Evolutionary conservation across 2,797 vertebrate genomes (phyloP), one percentile per base, ranked within the genome.

Genomic region (Nyctalus aviator): DNA sequence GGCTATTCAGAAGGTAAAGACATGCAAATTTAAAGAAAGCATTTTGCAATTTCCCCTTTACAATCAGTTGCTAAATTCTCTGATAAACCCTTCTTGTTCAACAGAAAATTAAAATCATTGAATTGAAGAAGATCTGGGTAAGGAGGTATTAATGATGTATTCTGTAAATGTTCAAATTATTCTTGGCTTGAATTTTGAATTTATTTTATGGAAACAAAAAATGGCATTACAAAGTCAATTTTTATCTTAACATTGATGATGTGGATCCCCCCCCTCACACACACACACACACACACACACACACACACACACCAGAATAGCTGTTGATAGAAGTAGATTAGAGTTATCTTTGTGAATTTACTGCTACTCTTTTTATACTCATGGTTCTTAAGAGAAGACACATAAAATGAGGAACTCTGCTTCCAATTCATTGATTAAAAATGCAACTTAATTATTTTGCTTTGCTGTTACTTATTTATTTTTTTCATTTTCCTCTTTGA

Each of bases 11-110:
- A 87, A 97, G 87, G 91, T 96, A 98, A 98, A 98, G 97, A 98
- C 85, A 97, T 98, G 97, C 97, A 98, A 98, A 98, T 98, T 96
- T 95, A 88, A 92, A 97, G 95, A 91, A 93, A 32, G 68, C 91
- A 96, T 97, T 98, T 98, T 97, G 96, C 90, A 97, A 94, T 98
- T 97, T 95, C 37, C 46, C 96, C 82, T 96, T 93, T 96, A 91
- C 97, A 98, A 98, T 98, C 97, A 98, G 98, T 98, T 98, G 98
- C 97, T 98, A 98, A 98, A 91, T 98, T 96, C 94, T 94, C 91
- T 96, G 97, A 98, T 98, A 98, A 98, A 97, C 14, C 50, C 76
- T 50, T 68, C 97, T 98, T 98, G 97, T 98, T 98, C 97, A 97
- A 98, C 97, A 97, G 97, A 98, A 98, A 98, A 98, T 98, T 98